Conservation (phyloP, 2,113 vertebrate species). For the Junco hyemalis region DNA sequence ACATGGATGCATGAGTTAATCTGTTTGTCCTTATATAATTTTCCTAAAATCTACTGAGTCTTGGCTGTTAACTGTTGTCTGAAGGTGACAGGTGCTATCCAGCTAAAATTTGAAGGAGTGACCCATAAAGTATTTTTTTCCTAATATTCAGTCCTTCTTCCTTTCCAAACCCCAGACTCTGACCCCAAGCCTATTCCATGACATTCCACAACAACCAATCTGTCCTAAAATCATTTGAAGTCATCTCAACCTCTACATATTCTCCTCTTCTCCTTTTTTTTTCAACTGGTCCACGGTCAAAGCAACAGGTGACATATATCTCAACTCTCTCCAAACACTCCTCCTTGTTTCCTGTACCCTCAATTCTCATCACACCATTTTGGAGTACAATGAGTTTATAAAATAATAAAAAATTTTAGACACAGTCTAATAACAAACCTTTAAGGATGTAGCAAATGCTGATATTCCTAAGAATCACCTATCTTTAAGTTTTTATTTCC, state of each 20-base stretch:
- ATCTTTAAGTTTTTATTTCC: background rate
- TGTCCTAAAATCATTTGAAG: background rate
- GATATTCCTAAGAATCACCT: background rate
- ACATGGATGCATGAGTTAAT: background rate
- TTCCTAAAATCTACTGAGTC: background rate
- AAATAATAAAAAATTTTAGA: background rate
- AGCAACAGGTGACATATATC: background rate
- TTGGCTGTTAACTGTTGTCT: background rate
- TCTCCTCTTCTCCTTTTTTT: background rate
- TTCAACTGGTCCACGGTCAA: background rate
- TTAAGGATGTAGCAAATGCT: background rate
- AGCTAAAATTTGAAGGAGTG: background rate
- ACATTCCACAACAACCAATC: background rate
- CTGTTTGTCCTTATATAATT: background rate
- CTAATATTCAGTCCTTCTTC: background rate
- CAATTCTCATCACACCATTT: background rate
- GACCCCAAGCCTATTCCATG: fast-evolving
- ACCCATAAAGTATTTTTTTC: background rate
- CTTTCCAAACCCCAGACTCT: background rate
- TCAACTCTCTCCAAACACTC: background rate
- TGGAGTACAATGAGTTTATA: background rate
- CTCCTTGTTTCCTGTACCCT: background rate
- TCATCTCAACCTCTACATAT: background rate
- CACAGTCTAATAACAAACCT: background rate
- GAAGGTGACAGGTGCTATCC: background rate